Conservation (phyloP, 2,113 vertebrate genomes). For the Elaphurus davidianus region DNA sequence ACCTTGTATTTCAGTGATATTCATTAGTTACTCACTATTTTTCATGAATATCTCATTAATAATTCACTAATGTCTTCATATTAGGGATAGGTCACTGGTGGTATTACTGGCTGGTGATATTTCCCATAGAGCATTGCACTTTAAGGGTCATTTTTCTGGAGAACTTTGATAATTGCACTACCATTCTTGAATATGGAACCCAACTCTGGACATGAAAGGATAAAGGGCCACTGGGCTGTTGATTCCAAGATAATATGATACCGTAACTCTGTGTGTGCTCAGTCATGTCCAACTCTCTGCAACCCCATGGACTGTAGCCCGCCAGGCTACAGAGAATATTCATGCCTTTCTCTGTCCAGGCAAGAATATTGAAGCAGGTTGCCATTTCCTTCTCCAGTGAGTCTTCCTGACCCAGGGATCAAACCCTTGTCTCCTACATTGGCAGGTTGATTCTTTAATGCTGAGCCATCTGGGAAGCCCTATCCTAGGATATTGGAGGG, state of each 20-base stretch:
- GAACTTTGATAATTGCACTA: background rate
- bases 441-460: background rate
- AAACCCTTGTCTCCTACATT: background rate
- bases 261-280: background rate
- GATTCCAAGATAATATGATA: background rate
- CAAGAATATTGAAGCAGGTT: background rate
- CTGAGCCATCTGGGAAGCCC: background rate
- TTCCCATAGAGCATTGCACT: background rate
- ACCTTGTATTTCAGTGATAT: background rate
- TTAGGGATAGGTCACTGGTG: background rate
- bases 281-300: background rate
- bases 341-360: background rate
- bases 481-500: background rate
- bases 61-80: background rate
- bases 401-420: background rate
- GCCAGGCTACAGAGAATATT: background rate
- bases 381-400: background rate
- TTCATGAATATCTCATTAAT: background rate
- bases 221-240: background rate
- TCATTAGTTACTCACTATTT: background rate
- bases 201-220: background rate
- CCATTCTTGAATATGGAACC: background rate
- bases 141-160: background rate
- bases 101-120: background rate
- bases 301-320: background rate